Percentiles rank a stretch among this genome's conserved stretches.
These are phyloP conservation scores for Nerophis ophidion DNA, from an alignment of 2,113 vertebrate species.

Conservation along the genomic window DNA sequence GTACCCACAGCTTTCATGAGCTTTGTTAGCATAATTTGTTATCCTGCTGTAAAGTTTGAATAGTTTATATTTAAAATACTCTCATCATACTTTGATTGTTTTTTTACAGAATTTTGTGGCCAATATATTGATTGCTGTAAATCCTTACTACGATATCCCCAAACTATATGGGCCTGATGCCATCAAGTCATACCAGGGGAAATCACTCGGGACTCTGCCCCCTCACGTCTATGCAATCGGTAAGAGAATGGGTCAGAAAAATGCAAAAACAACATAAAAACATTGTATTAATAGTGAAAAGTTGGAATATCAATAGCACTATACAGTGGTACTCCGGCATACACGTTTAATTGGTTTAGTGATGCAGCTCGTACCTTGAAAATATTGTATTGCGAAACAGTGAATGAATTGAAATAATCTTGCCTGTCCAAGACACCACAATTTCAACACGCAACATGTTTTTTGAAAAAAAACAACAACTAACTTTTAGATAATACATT, in stretches of 20 bases:
- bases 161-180: slow-evolving; percentile 85
- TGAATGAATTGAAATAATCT: too few relatives aligned
- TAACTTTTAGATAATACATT: too few relatives aligned
- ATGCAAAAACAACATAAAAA: too few relatives aligned
- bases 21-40: slow-evolving; percentile 5
- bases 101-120: slow-evolving; percentile 89
- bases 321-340: too few relatives aligned
- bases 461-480: too few relatives aligned
- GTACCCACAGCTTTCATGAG: slow-evolving; percentile 3
- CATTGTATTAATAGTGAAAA: too few relatives aligned
- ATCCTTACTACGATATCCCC: slow-evolving; percentile 94
- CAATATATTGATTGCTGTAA: slow-evolving; percentile 97
- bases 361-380: too few relatives aligned
- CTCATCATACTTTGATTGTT: slow-evolving; percentile 1
- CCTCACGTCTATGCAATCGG: slow-evolving; percentile 96
- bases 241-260: slow-evolving; percentile 45
- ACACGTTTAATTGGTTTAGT: too few relatives aligned
- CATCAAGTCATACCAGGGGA: slow-evolving; percentile 88
- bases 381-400: too few relatives aligned
- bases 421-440: too few relatives aligned
- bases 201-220: slow-evolving; percentile 88
- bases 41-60: background rate
- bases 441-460: too few relatives aligned
- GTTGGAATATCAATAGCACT: too few relatives aligned
- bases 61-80: background rate